A percentile compares a stretch with the other conserved stretches of the same genome.
Conservation (phyloP, 2,888 invertebrate species). For the Mythimna ferrago region DNA sequence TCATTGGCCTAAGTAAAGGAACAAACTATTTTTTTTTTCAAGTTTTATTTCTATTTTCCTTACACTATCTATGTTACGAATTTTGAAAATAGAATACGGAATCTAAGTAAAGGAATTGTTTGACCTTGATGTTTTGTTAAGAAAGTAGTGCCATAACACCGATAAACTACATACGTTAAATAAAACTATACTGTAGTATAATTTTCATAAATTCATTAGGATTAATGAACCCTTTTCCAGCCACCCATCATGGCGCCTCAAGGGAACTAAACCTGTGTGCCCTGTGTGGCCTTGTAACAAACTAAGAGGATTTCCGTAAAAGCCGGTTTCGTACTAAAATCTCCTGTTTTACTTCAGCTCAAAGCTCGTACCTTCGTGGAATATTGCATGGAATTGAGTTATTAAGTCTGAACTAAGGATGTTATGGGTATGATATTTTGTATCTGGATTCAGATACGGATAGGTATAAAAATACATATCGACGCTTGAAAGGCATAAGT, state of each 20-base stretch:
- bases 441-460: too few relatives aligned
- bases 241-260: background rate
- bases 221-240: background rate
- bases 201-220: background rate
- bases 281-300: conserved; percentile 4
- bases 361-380: background rate
- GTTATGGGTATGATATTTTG: too few relatives aligned
- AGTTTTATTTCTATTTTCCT: too few relatives aligned
- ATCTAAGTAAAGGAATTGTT: too few relatives aligned
- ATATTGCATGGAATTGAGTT: conserved; percentile 44
- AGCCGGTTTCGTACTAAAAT: background rate
- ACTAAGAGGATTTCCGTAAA: background rate
- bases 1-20: too few relatives aligned
- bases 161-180: background rate
- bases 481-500: too few relatives aligned
- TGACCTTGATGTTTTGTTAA: too few relatives aligned
- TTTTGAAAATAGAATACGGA: too few relatives aligned
- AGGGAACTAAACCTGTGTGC: background rate
- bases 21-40: too few relatives aligned
- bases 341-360: conserved; percentile 1
- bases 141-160: background rate
- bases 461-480: too few relatives aligned
- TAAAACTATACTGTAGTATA: background rate
- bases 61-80: too few relatives aligned
- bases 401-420: conserved; percentile 10